phyloP scores from a whole-genome alignment of 2,888 invertebrate genomes.

The Lepidochitona cinerea region DNA sequence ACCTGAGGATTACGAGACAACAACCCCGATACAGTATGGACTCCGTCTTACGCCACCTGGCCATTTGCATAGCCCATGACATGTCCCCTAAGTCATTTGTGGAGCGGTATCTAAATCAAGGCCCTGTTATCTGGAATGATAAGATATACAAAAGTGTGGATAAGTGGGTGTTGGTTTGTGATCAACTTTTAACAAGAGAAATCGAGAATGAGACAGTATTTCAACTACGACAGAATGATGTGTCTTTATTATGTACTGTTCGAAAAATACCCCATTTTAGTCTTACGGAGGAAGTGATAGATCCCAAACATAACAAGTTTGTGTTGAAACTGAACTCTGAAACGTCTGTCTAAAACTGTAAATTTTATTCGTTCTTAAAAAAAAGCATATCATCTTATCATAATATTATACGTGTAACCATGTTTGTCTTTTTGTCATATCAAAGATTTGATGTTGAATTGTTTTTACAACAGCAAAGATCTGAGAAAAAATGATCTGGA shows the following conservation, averaged over 20 bases:
- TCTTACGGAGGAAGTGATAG: conserved; percentile 94
- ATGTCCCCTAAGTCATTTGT: conserved; percentile 95
- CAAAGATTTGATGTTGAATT: too few species aligned
- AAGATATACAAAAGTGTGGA: conserved; percentile 75
- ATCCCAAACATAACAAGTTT: conserved; percentile 96
- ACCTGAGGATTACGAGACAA: conserved; percentile 93
- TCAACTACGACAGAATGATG: conserved; percentile 80
- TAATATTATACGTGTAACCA: too few species aligned
- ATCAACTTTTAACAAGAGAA: conserved; percentile 89
- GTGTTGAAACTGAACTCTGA: conserved; percentile 94
- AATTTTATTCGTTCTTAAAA: too few species aligned
- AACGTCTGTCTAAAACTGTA: conserved; percentile 92
- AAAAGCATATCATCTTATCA: too few species aligned
- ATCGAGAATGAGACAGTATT: conserved; percentile 88
- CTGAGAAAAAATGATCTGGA: too few species aligned
- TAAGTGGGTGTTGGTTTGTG: conserved; percentile 96
- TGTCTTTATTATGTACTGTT: conserved; percentile 90
- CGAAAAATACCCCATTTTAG: conserved; percentile 92
- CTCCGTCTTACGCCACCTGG: conserved; percentile 90
- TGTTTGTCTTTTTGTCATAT: too few species aligned
- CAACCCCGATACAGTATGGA: conserved; percentile 97
- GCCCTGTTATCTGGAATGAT: conserved; percentile 75
- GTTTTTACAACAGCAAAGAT: too few species aligned
- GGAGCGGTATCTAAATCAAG: conserved; percentile 90
- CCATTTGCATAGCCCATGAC: conserved; percentile 92